These are phyloP conservation scores for Corvus hawaiiensis DNA, from an alignment of 2,113 vertebrate genomes.

Conservation along the genomic window DNA sequence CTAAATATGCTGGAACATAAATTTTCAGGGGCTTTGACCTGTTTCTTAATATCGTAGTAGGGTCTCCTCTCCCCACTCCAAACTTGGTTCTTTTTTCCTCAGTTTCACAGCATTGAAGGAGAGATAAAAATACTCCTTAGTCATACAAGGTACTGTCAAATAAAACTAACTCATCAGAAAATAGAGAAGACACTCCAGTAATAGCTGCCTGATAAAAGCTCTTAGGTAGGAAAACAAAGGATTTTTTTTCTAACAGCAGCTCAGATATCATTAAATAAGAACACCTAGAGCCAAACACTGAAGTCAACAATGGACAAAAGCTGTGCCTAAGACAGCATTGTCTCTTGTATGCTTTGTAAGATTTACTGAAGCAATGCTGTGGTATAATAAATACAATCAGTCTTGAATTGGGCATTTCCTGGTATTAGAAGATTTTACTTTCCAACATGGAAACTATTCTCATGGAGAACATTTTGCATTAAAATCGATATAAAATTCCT, in stretches of 20 bases:
- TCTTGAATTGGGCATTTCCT: background rate
- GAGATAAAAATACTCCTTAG: background rate
- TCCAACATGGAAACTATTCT: background rate
- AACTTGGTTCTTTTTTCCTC: background rate
- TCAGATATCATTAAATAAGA: background rate
- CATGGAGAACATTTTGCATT: background rate
- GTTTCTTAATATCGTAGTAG: background rate
- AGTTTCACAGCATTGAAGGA: background rate
- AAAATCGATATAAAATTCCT: background rate
- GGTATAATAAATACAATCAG: background rate
- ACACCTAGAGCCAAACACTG: background rate
- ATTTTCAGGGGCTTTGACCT: background rate
- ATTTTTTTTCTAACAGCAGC: background rate
- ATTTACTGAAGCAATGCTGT: background rate
- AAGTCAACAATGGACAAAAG: background rate
- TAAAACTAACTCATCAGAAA: background rate
- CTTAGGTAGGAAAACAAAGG: background rate
- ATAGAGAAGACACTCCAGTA: background rate
- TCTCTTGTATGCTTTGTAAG: background rate
- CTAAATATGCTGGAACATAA: background rate
- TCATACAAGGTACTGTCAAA: background rate
- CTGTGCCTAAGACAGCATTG: background rate
- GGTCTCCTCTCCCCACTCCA: background rate
- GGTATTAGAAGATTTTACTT: background rate
- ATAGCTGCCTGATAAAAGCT: background rate